Percentiles rank a stretch among this genome's conserved stretches.
phyloP scores from a whole-genome alignment of 2,888 invertebrate genomes.

The Heliconius charithonia region DNA sequence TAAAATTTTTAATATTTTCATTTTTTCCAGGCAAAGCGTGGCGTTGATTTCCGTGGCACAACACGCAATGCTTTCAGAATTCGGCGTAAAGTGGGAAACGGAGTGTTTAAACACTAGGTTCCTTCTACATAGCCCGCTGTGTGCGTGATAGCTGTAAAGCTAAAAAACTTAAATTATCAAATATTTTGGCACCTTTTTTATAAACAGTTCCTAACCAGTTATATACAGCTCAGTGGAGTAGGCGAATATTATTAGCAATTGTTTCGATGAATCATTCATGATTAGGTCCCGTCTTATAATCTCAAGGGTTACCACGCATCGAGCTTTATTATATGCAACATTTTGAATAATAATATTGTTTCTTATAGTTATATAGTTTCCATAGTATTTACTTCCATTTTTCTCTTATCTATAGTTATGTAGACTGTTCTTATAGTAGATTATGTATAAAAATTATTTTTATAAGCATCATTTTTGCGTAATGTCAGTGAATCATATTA shows the following conservation, averaged over 20 bases:
- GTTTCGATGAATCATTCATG: slow-evolving; percentile 52
- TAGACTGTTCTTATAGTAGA: too few relatives aligned
- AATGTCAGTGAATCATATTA: neutral
- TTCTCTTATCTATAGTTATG: too few relatives aligned
- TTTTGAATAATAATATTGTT: neutral
- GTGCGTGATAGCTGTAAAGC: too few relatives aligned
- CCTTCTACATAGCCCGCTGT: too few relatives aligned
- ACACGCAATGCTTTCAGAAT: neutral
- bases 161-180: neutral
- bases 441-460: neutral
- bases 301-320: slow-evolving; percentile 6
- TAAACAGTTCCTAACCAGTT: slow-evolving; percentile 25
- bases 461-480: neutral
- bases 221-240: slow-evolving; percentile 41
- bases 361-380: neutral
- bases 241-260: slow-evolving; percentile 49
- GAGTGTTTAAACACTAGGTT: neutral
- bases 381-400: neutral
- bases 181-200: neutral
- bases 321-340: neutral
- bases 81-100: neutral
- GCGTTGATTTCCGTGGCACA: neutral
- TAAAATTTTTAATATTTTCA: neutral
- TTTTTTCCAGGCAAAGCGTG: neutral
- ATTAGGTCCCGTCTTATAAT: slow-evolving; percentile 32